Conservation (phyloP, 2,888 invertebrate genomes). For the Cynaeus angustus region DNA sequence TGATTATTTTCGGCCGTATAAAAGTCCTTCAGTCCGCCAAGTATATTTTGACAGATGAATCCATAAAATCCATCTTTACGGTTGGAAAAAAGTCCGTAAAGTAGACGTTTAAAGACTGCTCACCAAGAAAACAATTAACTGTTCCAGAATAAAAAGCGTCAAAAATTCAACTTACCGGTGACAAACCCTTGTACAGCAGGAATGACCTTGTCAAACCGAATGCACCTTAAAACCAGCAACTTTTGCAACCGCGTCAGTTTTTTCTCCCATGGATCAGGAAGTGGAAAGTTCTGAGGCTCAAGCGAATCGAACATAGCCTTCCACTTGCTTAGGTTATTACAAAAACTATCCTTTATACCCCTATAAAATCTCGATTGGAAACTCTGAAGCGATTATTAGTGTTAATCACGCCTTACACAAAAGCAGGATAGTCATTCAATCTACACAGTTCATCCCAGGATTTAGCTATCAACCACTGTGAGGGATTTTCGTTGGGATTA, state of each 20-base stretch:
- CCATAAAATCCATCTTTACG: too few species aligned
- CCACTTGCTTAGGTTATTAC: constrained; percentile 77
- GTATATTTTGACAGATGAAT: too few species aligned
- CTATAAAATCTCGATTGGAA: constrained; percentile 57
- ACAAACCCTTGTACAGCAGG: constrained; percentile 85
- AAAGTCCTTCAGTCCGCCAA: too few species aligned
- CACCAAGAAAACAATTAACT: too few species aligned
- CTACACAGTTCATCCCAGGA: constrained; percentile 88
- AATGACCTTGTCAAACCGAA: constrained; percentile 91
- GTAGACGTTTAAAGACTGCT: too few species aligned
- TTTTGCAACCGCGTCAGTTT: constrained; percentile 82
- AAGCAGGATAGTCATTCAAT: constrained; percentile 74
- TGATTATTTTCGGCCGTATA: too few species aligned
- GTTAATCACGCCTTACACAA: constrained; percentile 62
- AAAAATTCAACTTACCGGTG: constrained; percentile 69
- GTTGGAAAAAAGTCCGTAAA: too few species aligned
- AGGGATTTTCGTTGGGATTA: constrained; percentile 82
- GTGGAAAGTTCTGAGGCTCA: constrained; percentile 80
- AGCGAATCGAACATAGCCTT: constrained; percentile 82
- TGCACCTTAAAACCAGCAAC: constrained; percentile 84
- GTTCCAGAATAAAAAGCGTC: too few species aligned
- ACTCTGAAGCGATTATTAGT: constrained; percentile 6
- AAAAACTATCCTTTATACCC: constrained; percentile 81
- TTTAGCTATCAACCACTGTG: constrained; percentile 81
- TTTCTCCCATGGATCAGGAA: constrained; percentile 83